Conservation (phyloP, 2,113 vertebrate genomes). For the Oreochromis spilurus region DNA sequence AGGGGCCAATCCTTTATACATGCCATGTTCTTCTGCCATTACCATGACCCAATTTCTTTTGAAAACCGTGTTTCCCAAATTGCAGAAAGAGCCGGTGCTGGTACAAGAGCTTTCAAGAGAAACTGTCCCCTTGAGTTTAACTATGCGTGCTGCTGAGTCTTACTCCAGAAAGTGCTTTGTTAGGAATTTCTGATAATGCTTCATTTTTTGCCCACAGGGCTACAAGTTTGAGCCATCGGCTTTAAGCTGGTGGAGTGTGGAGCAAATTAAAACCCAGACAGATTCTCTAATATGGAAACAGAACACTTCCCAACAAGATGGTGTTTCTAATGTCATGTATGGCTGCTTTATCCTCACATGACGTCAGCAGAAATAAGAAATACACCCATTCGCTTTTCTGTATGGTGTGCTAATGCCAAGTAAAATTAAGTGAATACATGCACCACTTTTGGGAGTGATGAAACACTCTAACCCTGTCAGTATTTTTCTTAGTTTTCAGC, state of each 20-base stretch:
- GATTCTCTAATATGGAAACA: background rate
- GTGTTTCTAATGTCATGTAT: background rate
- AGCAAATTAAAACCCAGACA: slow-evolving; percentile 8
- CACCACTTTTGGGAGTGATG: background rate
- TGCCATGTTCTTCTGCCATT: slow-evolving; percentile 57
- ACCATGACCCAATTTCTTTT: slow-evolving; percentile 66
- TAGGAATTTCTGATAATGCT: slow-evolving; percentile 56
- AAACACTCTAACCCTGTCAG: background rate
- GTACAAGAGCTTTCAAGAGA: slow-evolving; percentile 62
- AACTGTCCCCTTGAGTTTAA: slow-evolving; percentile 67
- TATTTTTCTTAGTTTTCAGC: background rate
- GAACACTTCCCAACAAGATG: background rate
- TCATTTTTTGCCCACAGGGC: slow-evolving; percentile 33
- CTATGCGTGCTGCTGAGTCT: slow-evolving; percentile 53
- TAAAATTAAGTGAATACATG: background rate
- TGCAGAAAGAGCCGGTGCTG: slow-evolving; percentile 41
- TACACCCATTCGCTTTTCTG: background rate
- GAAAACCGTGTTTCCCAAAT: slow-evolving; percentile 59
- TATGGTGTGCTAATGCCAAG: background rate
- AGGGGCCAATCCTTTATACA: slow-evolving; percentile 53
- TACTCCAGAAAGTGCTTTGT: slow-evolving; percentile 62
- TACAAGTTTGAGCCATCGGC: slow-evolving; percentile 12
- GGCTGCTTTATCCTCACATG: background rate
- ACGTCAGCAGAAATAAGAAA: background rate
- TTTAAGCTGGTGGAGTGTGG: background rate